These are phyloP conservation scores for Diceros bicornis DNA, from an alignment of 2,797 vertebrate species.

Conservation along the genomic window DNA sequence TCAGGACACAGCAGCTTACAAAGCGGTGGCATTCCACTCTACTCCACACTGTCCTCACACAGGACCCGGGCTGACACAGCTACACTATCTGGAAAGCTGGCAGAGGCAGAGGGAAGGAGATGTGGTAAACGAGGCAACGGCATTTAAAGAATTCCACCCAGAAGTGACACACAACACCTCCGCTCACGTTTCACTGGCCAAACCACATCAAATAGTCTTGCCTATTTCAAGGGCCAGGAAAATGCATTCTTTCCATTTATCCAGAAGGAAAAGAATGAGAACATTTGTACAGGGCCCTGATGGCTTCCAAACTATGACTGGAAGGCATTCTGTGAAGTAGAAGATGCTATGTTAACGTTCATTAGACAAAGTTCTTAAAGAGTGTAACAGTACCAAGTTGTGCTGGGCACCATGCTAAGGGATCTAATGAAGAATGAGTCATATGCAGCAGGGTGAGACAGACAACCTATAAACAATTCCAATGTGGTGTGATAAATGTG, in stretches of 20 bases:
- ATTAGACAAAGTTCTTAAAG: neutral
- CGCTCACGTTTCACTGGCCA: neutral
- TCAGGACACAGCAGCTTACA: neutral
- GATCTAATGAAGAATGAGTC: neutral
- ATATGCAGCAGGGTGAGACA: rapidly evolving
- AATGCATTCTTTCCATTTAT: neutral
- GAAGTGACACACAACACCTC: neutral
- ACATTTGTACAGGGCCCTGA: neutral
- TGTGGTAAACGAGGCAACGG: rapidly evolving
- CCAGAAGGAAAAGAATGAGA: neutral
- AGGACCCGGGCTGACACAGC: too few species aligned
- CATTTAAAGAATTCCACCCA: neutral
- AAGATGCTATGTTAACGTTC: rapidly evolving
- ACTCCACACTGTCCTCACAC: neutral
- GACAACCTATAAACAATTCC: neutral
- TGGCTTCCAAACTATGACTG: neutral
- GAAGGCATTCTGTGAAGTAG: neutral
- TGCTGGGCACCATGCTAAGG: neutral
- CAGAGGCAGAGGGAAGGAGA: neutral
- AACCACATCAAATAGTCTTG: neutral
- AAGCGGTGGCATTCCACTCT: neutral
- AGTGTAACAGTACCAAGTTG: neutral
- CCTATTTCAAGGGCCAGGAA: neutral
- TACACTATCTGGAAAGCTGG: rapidly evolving
- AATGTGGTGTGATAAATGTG: rapidly evolving